Base-by-base conservation (phyloP, 2,113 vertebrate genomes). In the Pipa parva region DNA sequence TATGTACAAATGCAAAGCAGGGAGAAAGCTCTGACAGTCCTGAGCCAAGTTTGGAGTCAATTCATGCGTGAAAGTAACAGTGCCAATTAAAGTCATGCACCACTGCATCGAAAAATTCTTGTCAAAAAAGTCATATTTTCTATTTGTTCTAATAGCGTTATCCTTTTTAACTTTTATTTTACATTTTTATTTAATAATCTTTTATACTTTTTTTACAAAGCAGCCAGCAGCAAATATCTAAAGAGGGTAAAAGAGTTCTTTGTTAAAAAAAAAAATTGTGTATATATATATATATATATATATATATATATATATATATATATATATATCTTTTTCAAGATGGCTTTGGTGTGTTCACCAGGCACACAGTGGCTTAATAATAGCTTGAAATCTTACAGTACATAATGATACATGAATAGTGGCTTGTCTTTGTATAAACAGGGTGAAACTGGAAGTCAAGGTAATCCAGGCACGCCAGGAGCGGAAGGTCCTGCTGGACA, bases 361-460 rank as follows among this genome's bases (percentile, higher is more conserved):
- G n/a, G n/a, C n/a, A n/a, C n/a, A n/a, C n/a, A n/a, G n/a, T n/a
- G n/a, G n/a, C n/a, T n/a, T n/a, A n/a, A n/a, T n/a, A n/a, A n/a
- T n/a, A n/a, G n/a, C n/a, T n/a, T n/a, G n/a, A n/a, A n/a, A n/a
- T n/a, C n/a, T n/a, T n/a, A n/a, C n/a, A n/a, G n/a, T n/a, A n/a
- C n/a, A n/a, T n/a, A n/a, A n/a, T n/a, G n/a, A n/a, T n/a, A n/a
- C n/a, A n/a, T n/a, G n/a, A n/a, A n/a, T n/a, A n/a, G n/a, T n/a
- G n/a, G n/a, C 26, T 7, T 36, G 36, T 36, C 42, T 59, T 73
- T 75, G 45, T 63, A 64, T 67, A 5, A 39, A 1, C 66, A 94
- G 93, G 93, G 93, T 71, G 89, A 90, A 36, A 31, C 1, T 17
- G 92, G 92, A 2, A 64, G 78, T 3, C 76, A 80, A 17, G 92